Evolutionary conservation across 2,797 vertebrate genomes (phyloP).

Genomic region (Heterohyrax brucei): DNA sequence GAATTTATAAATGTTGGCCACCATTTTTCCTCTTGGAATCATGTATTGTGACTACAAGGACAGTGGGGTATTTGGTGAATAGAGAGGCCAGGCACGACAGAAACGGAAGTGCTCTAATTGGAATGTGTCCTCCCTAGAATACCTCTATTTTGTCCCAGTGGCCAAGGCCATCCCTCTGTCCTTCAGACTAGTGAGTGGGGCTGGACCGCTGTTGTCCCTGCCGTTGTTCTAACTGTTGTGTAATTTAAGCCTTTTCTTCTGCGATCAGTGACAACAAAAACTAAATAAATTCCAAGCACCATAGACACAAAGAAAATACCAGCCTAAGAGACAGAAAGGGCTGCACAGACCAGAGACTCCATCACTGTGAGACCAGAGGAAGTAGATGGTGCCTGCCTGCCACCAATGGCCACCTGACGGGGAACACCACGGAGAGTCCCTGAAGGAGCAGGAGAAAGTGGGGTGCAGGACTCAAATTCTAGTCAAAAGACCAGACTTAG

Average conservation of each 20-base stretch:
- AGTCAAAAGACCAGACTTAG: no score
- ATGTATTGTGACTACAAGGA: constrained; percentile 12
- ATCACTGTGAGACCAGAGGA: no score
- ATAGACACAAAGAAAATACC: no score
- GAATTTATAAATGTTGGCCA: constrained; percentile 24
- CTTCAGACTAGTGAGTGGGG: neutral
- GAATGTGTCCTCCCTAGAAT: neutral
- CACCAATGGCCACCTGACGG: no score
- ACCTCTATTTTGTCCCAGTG: neutral
- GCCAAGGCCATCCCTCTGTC: neutral
- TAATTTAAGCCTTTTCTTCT: constrained; percentile 44
- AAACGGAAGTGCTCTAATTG: neutral
- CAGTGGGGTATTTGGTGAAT: constrained; percentile 13
- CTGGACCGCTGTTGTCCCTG: neutral
- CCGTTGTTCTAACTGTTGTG: constrained; percentile 16
- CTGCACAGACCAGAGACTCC: no score
- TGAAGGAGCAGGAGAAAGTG: no score
- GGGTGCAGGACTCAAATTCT: no score
- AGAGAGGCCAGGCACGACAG: neutral
- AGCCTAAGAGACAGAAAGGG: no score
- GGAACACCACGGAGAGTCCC: no score
- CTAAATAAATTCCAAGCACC: no score
- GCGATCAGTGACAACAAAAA: neutral
- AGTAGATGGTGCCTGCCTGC: no score
- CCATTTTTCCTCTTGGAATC: constrained; percentile 25